Conservation (phyloP, 2,797 vertebrate species). For the Silurus aristotelis region DNA sequence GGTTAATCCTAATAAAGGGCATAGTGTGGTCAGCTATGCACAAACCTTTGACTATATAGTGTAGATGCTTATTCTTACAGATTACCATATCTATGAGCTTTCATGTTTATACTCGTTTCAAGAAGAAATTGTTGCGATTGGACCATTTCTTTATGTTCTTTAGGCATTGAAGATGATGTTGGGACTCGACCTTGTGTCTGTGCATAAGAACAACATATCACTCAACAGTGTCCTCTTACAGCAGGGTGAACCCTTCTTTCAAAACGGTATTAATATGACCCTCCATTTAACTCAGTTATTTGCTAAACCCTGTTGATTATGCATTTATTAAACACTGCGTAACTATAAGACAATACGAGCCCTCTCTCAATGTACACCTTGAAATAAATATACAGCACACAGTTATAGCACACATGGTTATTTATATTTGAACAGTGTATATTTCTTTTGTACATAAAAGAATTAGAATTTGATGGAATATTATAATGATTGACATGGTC, state of each 20-base stretch:
- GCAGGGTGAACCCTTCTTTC: constrained; percentile 73
- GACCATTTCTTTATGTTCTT: constrained; percentile 7
- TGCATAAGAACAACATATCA: constrained; percentile 70
- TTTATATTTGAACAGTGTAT: background rate
- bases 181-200: constrained; percentile 75
- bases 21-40: background rate
- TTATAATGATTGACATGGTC: background rate
- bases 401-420: background rate
- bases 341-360: constrained; percentile 2
- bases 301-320: background rate
- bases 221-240: constrained; percentile 73
- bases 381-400: background rate
- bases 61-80: background rate
- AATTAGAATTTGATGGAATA: background rate
- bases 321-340: background rate
- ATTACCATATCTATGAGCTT: background rate
- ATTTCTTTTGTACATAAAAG: background rate
- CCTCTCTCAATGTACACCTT: background rate
- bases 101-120: background rate
- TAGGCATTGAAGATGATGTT: constrained; percentile 81
- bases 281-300: background rate
- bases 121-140: background rate
- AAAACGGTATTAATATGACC: constrained; percentile 74
- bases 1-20: background rate
- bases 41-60: background rate